Evolutionary conservation across 2,797 vertebrate genomes (phyloP).

Genomic region (Lepidocolaptes lacrymiger): DNA sequence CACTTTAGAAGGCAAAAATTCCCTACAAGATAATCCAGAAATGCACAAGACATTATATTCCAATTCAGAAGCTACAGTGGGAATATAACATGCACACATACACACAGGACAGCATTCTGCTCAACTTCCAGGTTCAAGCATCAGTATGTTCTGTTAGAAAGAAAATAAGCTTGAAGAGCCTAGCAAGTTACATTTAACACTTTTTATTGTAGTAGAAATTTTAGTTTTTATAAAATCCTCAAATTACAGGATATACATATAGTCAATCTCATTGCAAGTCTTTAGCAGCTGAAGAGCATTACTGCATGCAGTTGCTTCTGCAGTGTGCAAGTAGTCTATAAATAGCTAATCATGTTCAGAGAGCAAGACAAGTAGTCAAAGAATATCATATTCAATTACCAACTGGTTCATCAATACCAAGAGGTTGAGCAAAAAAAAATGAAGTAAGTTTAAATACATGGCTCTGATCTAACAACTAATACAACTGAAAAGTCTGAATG

Average conservation of each 20-base stretch:
- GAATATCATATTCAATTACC: conserved; percentile 41
- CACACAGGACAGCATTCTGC: neutral
- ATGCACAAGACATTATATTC: neutral
- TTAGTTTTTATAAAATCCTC: conserved; percentile 69
- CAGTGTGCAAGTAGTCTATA: conserved; percentile 62
- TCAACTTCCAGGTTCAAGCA: conserved; percentile 44
- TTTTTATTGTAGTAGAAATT: conserved; percentile 78
- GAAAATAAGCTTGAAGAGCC: conserved; percentile 46
- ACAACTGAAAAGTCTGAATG: conserved; percentile 50
- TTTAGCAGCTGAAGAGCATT: conserved; percentile 58
- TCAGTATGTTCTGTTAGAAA: neutral
- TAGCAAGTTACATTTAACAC: conserved; percentile 46
- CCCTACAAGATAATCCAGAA: neutral
- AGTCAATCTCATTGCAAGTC: conserved; percentile 41
- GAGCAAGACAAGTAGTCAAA: conserved; percentile 34
- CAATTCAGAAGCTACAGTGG: neutral
- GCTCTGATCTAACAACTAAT: conserved; percentile 44
- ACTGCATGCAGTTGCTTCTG: conserved; percentile 67
- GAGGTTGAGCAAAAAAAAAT: conserved; percentile 61
- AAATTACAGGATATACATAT: conserved; percentile 66
- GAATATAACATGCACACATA: neutral
- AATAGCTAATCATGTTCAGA: conserved; percentile 56
- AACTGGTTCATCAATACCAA: conserved; percentile 23
- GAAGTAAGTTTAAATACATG: conserved; percentile 5
- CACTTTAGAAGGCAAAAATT: neutral